Base-by-base conservation (phyloP, 2,113 vertebrate genomes). In the Siniperca chuatsi region DNA sequence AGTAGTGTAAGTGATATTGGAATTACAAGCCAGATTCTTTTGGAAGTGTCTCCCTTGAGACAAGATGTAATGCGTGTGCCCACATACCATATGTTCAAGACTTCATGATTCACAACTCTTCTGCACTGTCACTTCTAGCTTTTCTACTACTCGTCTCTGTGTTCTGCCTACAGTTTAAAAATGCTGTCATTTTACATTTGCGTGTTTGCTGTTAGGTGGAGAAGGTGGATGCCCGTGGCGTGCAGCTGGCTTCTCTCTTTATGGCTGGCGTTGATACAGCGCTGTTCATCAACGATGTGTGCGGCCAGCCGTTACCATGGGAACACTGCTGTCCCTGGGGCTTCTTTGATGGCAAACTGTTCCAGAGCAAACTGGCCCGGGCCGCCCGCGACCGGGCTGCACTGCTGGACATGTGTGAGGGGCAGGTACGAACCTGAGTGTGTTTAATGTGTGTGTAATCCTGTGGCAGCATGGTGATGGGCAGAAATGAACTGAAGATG, bases 291-390 rank as follows among this genome's bases (percentile, higher is more conserved):
- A 98, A 98, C 29, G 97, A 98, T 42, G 97, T 97, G 74, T 98
- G 97, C 23, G 97, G 97, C 50, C 97, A 98, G 92, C 97, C 97
- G 23, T 95, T 98, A 79, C 97, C 97, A 12, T 98, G 97, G 97
- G 97, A 98, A 86, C 97, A 98, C 93, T 98, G 97, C 94, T 98
- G 97, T 77, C 97, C 97, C 64, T 98, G 97, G 97, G 97, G 97
- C 89, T 98, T 98, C 91, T 98, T 98, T 8, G 97, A 98, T n/a
- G 97, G 97, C 75, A 98, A 98, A 87, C 95, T 98, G 85, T 98
- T 98, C 92, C 97, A 98, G 94, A 98, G 96, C 95, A 98, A 98
- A 92, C 94, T 98, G 79, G 95, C 96, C 77, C 96, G 96, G 83
- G 97, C 97, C 16, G 94, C 95, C 16, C 95, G 96, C 5, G 97